Conservation (phyloP, 2,113 vertebrate genomes). For the Sinocyclocheilus maitianheensis region DNA sequence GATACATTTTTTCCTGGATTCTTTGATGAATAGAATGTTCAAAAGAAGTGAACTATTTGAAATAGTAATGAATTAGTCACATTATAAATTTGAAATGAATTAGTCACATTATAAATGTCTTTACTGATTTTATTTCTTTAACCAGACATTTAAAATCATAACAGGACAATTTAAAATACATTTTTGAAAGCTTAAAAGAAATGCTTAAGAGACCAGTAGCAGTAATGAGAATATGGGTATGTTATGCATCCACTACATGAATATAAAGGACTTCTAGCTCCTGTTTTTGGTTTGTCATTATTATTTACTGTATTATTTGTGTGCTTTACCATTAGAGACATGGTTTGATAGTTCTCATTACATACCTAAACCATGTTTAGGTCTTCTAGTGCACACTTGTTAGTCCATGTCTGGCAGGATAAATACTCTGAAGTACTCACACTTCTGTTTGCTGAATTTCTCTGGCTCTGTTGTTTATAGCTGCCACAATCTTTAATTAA, state of each 20-base stretch:
- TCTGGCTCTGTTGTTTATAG: conserved; percentile 43
- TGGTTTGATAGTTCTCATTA: background rate
- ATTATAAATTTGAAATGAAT: background rate
- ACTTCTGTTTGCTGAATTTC: conserved; percentile 28
- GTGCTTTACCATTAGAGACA: background rate
- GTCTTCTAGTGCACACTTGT: background rate
- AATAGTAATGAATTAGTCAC: background rate
- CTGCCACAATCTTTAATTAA: conserved; percentile 47
- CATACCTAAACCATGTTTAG: background rate
- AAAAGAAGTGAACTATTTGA: background rate
- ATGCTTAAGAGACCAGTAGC: background rate
- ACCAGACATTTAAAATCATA: background rate
- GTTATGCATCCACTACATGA: background rate
- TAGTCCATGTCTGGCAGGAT: conserved; percentile 3
- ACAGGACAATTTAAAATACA: background rate
- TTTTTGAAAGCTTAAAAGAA: background rate
- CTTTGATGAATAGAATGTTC: background rate
- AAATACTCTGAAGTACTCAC: background rate
- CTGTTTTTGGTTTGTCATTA: background rate
- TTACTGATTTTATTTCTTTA: background rate
- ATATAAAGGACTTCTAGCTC: background rate
- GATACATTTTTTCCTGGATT: too few relatives aligned
- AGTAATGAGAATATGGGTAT: background rate
- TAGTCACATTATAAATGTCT: background rate
- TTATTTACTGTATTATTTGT: background rate